phyloP scores from a whole-genome alignment of 2,888 invertebrate genomes.

The Campoplex capitator region DNA sequence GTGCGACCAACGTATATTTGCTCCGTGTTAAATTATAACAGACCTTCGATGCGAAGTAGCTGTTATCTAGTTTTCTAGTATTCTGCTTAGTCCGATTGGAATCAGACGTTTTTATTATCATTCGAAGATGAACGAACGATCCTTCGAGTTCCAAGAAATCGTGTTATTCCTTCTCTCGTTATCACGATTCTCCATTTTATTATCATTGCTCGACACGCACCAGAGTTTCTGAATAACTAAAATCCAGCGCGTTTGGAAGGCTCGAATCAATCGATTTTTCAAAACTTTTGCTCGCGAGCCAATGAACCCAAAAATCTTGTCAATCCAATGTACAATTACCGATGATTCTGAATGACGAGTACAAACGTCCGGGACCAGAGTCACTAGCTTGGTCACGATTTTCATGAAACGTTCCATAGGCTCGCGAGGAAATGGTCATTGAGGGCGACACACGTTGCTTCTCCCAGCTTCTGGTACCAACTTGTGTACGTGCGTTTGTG shows the following conservation, averaged over 20 bases:
- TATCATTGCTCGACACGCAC: too few relatives aligned
- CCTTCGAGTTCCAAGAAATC: neutral
- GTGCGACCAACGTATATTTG: neutral
- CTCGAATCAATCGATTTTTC: neutral
- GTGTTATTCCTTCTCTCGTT: neutral
- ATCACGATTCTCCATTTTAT: neutral
- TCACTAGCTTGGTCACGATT: neutral
- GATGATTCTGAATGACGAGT: neutral
- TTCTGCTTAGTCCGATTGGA: neutral
- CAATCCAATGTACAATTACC: neutral
- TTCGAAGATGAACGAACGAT: neutral
- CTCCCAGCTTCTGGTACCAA: constrained; percentile 8
- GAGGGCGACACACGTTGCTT: constrained; percentile 18
- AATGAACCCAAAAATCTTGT: neutral
- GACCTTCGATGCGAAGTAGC: neutral
- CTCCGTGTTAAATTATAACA: neutral
- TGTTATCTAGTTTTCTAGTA: neutral
- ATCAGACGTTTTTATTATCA: neutral
- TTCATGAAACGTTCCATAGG: neutral
- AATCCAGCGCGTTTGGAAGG: neutral
- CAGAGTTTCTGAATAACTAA: neutral
- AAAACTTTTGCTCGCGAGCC: neutral
- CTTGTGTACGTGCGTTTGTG: neutral
- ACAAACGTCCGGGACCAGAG: neutral
- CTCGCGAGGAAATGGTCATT: constrained; percentile 7